Conservation (phyloP, 2,888 invertebrate species). For the Neocrepidodera transversa region DNA sequence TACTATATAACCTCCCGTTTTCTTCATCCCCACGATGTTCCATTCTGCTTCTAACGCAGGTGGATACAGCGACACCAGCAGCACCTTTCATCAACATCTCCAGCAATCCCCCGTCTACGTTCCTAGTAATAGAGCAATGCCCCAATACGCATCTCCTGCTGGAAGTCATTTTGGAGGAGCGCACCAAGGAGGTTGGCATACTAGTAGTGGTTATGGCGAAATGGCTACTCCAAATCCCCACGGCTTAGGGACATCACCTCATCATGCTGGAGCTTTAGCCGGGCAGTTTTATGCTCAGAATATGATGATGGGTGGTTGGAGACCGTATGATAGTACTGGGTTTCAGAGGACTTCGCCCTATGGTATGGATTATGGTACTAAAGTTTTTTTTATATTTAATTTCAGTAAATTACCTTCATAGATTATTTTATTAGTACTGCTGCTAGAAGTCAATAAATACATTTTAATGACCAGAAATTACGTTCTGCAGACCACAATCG, state of each 20-base stretch:
- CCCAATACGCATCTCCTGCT: conserved; percentile 62
- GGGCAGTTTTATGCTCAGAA: conserved; percentile 82
- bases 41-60: conserved; percentile 55
- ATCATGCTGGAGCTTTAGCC: conserved; percentile 62
- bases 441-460: too few species aligned
- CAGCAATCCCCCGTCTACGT: conserved; percentile 73
- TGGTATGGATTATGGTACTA: conserved; percentile 62
- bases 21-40: conserved; percentile 52
- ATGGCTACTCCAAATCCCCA: conserved; percentile 59
- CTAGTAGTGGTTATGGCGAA: conserved; percentile 55
- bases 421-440: too few species aligned
- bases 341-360: conserved; percentile 84
- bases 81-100: conserved; percentile 58
- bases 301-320: conserved; percentile 78
- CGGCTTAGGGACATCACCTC: conserved; percentile 58
- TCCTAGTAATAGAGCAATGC: conserved; percentile 62
- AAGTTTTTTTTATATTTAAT: background rate
- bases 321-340: conserved; percentile 76
- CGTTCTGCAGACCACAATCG: too few species aligned
- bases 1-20: conserved; percentile 26
- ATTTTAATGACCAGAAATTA: too few species aligned
- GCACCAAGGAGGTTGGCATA: conserved; percentile 52
- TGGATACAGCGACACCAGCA: conserved; percentile 55
- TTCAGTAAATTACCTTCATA: too few species aligned
- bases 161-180: conserved; percentile 35